A percentile compares a stretch with the other conserved stretches of the same genome.
phyloP scores from a whole-genome alignment of 2,113 vertebrate species.

The Anguilla rostrata region DNA sequence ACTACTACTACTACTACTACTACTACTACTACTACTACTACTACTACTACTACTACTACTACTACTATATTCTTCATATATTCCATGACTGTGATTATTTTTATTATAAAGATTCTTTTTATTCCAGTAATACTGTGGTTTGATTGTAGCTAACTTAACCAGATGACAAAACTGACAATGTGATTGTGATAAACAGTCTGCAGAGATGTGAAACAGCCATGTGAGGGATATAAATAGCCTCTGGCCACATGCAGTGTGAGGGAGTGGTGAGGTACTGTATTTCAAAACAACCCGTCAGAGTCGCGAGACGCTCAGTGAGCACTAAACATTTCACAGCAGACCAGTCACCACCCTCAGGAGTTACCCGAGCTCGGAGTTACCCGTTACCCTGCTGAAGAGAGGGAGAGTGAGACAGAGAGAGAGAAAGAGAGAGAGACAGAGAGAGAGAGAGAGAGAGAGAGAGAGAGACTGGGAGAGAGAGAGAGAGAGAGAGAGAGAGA shows the following conservation, averaged over 20 bases:
- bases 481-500: too few species aligned
- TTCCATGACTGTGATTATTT: too few species aligned
- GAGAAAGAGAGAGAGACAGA: constrained; percentile 15
- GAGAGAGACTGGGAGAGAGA: neutral
- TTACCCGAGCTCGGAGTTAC: neutral
- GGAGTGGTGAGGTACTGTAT: constrained; percentile 52
- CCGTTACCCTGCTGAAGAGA: neutral
- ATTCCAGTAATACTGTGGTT: neutral
- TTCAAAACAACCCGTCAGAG: constrained; percentile 65
- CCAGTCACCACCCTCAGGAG: neutral
- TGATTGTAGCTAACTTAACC: neutral
- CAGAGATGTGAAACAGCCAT: constrained; percentile 45
- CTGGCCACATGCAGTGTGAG: constrained; percentile 52
- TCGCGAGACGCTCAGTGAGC: neutral
- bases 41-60: too few species aligned
- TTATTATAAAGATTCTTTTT: neutral
- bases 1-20: too few species aligned
- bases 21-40: too few species aligned
- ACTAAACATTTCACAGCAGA: neutral
- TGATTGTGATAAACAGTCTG: constrained; percentile 28
- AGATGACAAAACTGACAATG: neutral
- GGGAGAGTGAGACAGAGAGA: constrained; percentile 31
- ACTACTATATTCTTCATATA: too few species aligned
- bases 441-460: constrained; percentile 23
- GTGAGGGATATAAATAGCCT: constrained; percentile 70